Conservation (phyloP, 2,797 vertebrate genomes). For the Lacerta agilis region DNA sequence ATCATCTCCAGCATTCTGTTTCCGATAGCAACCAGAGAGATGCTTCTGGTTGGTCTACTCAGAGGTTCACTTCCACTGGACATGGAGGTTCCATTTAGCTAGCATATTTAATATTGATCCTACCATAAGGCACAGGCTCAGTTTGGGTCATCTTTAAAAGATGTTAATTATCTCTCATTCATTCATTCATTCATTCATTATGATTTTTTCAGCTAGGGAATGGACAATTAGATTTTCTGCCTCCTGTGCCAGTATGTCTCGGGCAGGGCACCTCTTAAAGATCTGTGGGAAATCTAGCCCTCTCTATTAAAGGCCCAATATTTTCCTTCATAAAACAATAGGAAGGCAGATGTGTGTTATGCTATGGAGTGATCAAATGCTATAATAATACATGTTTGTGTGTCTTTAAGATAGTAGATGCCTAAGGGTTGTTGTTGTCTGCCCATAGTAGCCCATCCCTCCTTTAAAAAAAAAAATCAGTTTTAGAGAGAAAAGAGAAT, state of each 20-base stretch:
- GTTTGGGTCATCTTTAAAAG: not conserved
- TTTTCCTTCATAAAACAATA: not conserved
- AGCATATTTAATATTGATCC: not conserved
- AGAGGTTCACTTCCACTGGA: not conserved
- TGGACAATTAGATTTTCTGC: not conserved
- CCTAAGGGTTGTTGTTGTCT: not conserved
- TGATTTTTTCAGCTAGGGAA: not conserved
- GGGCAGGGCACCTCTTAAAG: not conserved
- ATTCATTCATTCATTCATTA: not conserved
- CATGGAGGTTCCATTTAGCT: not conserved
- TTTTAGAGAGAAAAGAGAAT: constrained; percentile 35
- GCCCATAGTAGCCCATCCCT: not conserved
- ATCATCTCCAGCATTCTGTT: not conserved
- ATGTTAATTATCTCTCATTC: not conserved
- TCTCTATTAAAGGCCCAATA: not conserved
- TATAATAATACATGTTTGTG: not conserved
- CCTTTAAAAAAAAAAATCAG: not conserved
- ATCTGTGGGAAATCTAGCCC: not conserved
- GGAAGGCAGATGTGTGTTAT: not conserved
- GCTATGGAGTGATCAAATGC: not conserved
- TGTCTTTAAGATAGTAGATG: not conserved
- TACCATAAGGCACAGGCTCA: not conserved
- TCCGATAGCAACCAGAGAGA: not conserved
- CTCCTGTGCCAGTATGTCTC: no score
- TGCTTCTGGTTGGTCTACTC: not conserved